These are phyloP conservation scores for Gymnocephalus cernua DNA, from an alignment of 2,113 vertebrate species.

Conservation along the genomic window DNA sequence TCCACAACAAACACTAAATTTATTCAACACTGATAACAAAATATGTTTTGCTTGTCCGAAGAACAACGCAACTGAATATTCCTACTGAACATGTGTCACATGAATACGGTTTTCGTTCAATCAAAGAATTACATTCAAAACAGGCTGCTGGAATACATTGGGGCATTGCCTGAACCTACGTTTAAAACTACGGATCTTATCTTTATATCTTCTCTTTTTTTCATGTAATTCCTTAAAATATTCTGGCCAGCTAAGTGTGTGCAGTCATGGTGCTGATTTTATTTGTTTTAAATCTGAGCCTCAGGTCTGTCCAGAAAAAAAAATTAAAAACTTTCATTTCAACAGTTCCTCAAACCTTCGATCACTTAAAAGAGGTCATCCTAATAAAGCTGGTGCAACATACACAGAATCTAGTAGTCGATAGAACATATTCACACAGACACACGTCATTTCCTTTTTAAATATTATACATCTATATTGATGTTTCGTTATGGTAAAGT, in stretches of 20 bases:
- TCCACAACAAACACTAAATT: neutral
- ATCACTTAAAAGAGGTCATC: neutral
- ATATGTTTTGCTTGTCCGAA: neutral
- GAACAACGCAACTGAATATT: neutral
- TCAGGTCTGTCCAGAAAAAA: neutral
- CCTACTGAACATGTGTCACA: neutral
- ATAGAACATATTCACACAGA: neutral
- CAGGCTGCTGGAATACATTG: neutral
- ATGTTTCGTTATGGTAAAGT: slow-evolving; percentile 12
- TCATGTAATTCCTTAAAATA: neutral
- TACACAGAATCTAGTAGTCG: neutral
- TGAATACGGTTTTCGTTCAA: neutral
- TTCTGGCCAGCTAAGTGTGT: neutral
- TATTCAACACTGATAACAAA: neutral
- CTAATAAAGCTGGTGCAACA: neutral
- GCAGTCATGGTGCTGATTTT: neutral
- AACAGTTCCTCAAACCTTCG: neutral
- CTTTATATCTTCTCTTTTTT: neutral
- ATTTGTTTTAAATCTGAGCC: neutral
- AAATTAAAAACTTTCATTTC: neutral
- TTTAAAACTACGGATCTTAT: neutral
- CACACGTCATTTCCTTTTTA: neutral
- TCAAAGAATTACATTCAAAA: neutral
- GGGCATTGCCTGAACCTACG: too few species aligned
- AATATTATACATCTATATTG: neutral